phyloP scores from a whole-genome alignment of 2,888 invertebrate genomes.

The Alcis repandata region DNA sequence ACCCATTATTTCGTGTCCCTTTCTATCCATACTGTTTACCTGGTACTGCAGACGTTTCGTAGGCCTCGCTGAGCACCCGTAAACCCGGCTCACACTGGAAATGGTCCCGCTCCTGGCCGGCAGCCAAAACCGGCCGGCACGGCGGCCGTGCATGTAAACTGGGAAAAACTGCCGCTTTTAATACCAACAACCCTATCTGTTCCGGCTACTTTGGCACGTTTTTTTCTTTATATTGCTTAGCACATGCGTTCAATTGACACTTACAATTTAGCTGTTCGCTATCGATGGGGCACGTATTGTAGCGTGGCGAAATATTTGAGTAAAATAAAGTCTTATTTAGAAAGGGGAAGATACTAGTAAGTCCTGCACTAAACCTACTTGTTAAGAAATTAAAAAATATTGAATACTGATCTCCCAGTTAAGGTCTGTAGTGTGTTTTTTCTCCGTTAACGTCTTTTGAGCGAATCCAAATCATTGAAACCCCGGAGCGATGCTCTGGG shows the following conservation, averaged over 20 bases:
- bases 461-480: too few species aligned
- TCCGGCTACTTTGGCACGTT: constrained; percentile 47
- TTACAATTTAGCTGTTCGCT: constrained; percentile 28
- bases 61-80: constrained; percentile 51
- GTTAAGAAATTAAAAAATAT: too few species aligned
- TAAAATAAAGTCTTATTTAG: too few species aligned
- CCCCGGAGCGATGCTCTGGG: too few species aligned
- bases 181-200: constrained; percentile 52
- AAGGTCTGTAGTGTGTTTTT: too few species aligned
- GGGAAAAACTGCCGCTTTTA: constrained; percentile 57
- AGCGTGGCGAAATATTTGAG: too few species aligned
- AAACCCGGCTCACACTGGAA: constrained; percentile 57
- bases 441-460: too few species aligned
- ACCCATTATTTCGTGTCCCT: too few species aligned
- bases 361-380: too few species aligned
- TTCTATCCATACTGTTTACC: constrained; percentile 22
- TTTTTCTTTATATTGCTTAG: constrained; percentile 44
- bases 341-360: too few species aligned
- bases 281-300: background rate
- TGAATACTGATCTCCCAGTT: too few species aligned
- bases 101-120: constrained; percentile 60
- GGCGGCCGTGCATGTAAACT: constrained; percentile 62
- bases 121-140: constrained; percentile 62
- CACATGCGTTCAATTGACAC: constrained; percentile 45
- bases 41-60: constrained; percentile 42